A percentile compares a stretch with the other conserved stretches of the same genome.
Conservation (phyloP, 2,113 vertebrate species). For the Percina caprodes region DNA sequence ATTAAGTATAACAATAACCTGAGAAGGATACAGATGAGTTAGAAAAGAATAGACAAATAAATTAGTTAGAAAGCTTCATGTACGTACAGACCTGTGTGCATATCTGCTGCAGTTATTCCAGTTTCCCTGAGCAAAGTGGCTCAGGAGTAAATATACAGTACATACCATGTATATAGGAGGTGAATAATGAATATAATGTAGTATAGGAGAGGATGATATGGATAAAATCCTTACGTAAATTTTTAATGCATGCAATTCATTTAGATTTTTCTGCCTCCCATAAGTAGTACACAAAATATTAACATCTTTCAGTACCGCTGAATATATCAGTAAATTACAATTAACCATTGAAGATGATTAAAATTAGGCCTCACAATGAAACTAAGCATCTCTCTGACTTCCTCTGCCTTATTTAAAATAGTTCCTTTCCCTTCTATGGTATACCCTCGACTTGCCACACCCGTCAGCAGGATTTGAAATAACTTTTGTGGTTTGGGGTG, state of each 20-base stretch:
- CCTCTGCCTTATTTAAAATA: background rate
- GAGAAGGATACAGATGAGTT: background rate
- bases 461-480: conserved; percentile 37
- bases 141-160: too few species aligned
- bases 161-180: background rate
- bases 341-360: background rate
- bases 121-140: background rate
- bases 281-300: background rate
- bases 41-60: background rate
- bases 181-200: background rate
- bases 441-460: conserved; percentile 41
- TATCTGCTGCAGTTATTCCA: background rate
- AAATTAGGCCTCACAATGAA: background rate
- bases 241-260: background rate
- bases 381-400: conserved; percentile 1
- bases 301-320: background rate
- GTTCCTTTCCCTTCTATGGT: background rate
- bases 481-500: conserved; percentile 68
- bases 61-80: background rate
- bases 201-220: background rate
- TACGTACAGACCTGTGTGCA: background rate
- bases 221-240: background rate
- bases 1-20: background rate
- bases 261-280: background rate
- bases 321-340: background rate